A percentile compares a stretch with the other conserved stretches of the same genome.
Evolutionary conservation across 2,888 invertebrate species (phyloP).

Genomic region (Lithophane ornitopus): DNA sequence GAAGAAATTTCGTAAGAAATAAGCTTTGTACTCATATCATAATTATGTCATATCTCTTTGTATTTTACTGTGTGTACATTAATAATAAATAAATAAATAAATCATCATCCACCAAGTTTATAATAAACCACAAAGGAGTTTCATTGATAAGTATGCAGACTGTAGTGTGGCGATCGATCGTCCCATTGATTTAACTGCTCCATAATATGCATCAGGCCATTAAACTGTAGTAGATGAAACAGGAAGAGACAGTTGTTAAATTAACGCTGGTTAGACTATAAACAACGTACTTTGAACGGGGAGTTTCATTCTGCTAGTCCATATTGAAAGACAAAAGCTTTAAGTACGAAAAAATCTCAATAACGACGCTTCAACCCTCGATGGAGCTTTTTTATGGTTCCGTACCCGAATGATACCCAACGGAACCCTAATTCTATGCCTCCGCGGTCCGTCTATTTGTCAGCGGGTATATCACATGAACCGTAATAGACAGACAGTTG

Average conservation of each 20-base stretch:
- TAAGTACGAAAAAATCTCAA: neutral
- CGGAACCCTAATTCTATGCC: too few species aligned
- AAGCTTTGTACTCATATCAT: too few species aligned
- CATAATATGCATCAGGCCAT: constrained; percentile 51
- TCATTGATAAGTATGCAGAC: constrained; percentile 46
- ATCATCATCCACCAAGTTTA: constrained; percentile 30
- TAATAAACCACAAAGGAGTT: constrained; percentile 40
- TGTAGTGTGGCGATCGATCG: constrained; percentile 58
- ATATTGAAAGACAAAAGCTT: neutral
- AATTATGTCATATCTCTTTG: too few species aligned
- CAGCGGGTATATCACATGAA: too few species aligned
- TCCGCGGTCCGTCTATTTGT: too few species aligned
- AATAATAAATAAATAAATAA: too few species aligned
- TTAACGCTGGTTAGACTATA: constrained; percentile 14
- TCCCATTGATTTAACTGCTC: constrained; percentile 56
- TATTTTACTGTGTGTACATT: too few species aligned
- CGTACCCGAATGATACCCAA: too few species aligned
- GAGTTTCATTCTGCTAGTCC: neutral
- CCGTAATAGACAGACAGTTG: too few species aligned
- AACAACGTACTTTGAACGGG: neutral
- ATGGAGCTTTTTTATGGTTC: neutral
- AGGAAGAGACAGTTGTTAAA: constrained; percentile 40
- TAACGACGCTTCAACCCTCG: too few species aligned
- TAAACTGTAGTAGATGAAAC: constrained; percentile 42
- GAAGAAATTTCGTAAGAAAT: too few species aligned